Evolutionary conservation across 2,797 vertebrate genomes (phyloP).

Genomic region (Rachycentron canadum): DNA sequence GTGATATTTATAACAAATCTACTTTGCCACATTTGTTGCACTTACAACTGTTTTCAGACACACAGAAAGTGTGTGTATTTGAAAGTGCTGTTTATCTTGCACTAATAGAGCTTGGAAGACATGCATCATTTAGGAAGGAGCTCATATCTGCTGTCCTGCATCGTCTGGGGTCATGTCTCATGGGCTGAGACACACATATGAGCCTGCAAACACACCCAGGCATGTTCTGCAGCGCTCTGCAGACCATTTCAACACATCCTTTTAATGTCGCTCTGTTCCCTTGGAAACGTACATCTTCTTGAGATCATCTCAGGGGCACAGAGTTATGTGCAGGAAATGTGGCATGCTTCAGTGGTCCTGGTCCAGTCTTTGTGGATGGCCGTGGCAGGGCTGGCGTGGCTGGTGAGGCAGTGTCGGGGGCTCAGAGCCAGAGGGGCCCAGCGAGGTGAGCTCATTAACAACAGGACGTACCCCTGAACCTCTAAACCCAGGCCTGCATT

Average conservation of each 20-base stretch:
- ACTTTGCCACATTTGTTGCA: not conserved
- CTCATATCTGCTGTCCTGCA: conserved; percentile 22
- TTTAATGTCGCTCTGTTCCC: not conserved
- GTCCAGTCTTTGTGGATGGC: conserved; percentile 27
- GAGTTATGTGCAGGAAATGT: conserved; percentile 36
- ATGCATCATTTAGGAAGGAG: conserved; percentile 63
- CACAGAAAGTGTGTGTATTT: not conserved
- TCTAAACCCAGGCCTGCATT: conserved; percentile 77
- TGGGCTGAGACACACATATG: conserved; percentile 13
- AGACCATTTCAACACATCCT: not conserved
- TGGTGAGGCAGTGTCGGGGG: conserved; percentile 55
- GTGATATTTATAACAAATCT: not conserved
- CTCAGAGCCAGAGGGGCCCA: conserved; percentile 70
- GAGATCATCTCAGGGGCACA: conserved; percentile 19
- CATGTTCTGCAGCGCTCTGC: not conserved
- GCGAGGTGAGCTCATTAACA: conserved; percentile 79
- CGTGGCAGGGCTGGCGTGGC: conserved; percentile 46
- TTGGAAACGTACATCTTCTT: conserved; percentile 20
- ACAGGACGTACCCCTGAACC: conserved; percentile 79
- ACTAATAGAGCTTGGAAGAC: conserved; percentile 52
- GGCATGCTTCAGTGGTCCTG: conserved; percentile 28
- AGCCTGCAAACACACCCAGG: conserved; percentile 6
- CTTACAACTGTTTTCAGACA: not conserved
- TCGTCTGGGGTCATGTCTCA: conserved; percentile 46
- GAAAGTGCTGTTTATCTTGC: conserved; percentile 35